Evolutionary conservation across 2,113 vertebrate species (phyloP).

Genomic region (Anoplopoma fimbria): DNA sequence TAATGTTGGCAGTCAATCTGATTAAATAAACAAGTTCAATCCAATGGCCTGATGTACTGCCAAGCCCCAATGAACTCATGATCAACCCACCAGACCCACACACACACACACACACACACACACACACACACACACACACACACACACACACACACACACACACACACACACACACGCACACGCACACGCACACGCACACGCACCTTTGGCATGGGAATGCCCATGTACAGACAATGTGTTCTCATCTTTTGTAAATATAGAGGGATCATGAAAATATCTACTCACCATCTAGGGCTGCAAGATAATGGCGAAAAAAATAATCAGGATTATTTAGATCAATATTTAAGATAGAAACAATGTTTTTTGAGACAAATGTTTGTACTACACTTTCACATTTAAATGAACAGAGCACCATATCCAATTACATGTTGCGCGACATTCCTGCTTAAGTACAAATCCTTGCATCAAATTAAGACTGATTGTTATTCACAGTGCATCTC

Average conservation of each 20-base stretch:
- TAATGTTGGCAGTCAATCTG: conserved; percentile 77
- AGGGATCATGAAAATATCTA: not conserved
- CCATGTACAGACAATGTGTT: conserved; percentile 10
- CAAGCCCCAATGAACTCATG: conserved; percentile 37
- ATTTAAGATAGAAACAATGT: not conserved
- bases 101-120: not conserved
- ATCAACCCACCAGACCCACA: conserved; percentile 28
- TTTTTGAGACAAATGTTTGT: no score
- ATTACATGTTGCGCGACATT: not conserved
- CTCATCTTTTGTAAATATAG: not conserved
- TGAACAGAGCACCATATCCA: not conserved
- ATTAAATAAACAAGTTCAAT: conserved; percentile 69
- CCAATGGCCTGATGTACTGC: conserved; percentile 30
- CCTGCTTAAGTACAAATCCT: not conserved
- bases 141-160: not conserved
- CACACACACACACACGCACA: no score
- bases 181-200: not conserved
- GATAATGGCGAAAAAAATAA: no score
- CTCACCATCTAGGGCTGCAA: no score
- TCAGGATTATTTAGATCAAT: not conserved
- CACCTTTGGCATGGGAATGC: conserved; percentile 1
- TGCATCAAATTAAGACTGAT: not conserved
- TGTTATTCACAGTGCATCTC: not conserved
- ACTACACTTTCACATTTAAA: not conserved
- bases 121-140: not conserved